phyloP scores from a whole-genome alignment of 2,113 vertebrate genomes.

The Scomber colias region DNA sequence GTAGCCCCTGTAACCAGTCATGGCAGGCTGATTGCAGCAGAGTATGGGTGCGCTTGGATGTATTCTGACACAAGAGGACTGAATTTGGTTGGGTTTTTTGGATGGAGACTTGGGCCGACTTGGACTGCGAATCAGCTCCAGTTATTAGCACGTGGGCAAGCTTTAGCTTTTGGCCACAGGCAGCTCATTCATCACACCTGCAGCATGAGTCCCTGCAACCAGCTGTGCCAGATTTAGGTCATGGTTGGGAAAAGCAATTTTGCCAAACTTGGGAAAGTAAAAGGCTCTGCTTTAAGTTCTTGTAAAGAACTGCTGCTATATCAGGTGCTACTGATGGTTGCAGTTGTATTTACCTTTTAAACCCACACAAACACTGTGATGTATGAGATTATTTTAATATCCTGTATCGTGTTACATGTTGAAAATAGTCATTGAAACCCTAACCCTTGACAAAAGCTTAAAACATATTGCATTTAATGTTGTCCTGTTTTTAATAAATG shows the following conservation, averaged over 20 bases:
- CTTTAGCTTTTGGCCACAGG: constrained; percentile 47
- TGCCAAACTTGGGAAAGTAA: not conserved
- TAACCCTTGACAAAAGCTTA: no score
- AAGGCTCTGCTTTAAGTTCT: constrained; percentile 13
- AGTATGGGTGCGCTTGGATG: not conserved
- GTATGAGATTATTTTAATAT: no score
- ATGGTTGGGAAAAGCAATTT: constrained; percentile 24
- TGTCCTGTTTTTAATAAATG: no score
- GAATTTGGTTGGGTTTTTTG: constrained; percentile 24
- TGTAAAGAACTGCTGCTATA: not conserved
- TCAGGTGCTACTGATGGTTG: not conserved
- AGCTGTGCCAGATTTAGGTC: constrained; percentile 51
- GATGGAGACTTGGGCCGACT: constrained; percentile 19
- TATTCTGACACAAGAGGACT: constrained; percentile 30
- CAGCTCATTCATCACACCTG: constrained; percentile 53
- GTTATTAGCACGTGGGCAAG: constrained; percentile 56
- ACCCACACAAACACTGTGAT: no score
- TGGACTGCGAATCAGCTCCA: constrained; percentile 20
- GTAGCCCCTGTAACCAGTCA: constrained; percentile 34
- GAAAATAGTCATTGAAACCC: no score
- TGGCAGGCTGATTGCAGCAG: constrained; percentile 26
- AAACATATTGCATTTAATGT: no score
- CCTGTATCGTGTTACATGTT: no score
- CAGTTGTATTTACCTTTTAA: no score
- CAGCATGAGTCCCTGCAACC: constrained; percentile 22